Evolutionary conservation across 2,888 invertebrate species (phyloP), one percentile per base, ranked within the genome.

Genomic region (Oscheius myriophilus): DNA sequence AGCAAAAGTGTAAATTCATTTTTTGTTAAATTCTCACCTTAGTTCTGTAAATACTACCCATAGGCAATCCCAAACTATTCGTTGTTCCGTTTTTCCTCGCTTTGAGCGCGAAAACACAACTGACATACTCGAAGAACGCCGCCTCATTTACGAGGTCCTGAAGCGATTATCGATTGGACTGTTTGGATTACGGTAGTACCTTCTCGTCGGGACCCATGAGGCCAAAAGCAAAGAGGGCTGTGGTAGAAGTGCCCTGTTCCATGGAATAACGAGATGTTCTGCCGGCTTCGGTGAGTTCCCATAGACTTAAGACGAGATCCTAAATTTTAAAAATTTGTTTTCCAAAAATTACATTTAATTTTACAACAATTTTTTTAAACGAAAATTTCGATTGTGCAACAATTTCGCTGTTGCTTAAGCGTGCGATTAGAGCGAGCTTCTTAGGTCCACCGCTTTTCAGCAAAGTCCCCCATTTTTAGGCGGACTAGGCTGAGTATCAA

Each of bases 301-400:
- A 81, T 3, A 83, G 67, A 46, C 78, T 78, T 0, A 83, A 43
- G 26, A 83, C 75, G 6, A 83, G 71, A 55, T 83, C 82, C 75
- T 82, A 58, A 54, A 78, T 6, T 18, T 53, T n/a, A n/a, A n/a
- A n/a, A n/a, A 16, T 53, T 23, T 53, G 18, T 53, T 46, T 66
- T 68, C 54, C 39, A 21, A 41, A 55, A 9, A 4, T 26, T 39
- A 14, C n/a, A n/a, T n/a, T 41, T 18, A 42, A 21, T 6, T 46
- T 18, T 46, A 21, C 3, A 46, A 42, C 41, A 43, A 39, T 26
- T 42, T n/a, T 53, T 18, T 39, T n/a, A 14, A 25, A 54, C n/a
- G n/a, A n/a, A n/a, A n/a, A n/a, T n/a, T n/a, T n/a, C n/a, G n/a
- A n/a, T n/a, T n/a, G n/a, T n/a, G n/a, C n/a, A n/a, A n/a, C n/a